Base-by-base conservation (phyloP, 2,888 invertebrate genomes). In the Caenorhabditis parvicauda region DNA sequence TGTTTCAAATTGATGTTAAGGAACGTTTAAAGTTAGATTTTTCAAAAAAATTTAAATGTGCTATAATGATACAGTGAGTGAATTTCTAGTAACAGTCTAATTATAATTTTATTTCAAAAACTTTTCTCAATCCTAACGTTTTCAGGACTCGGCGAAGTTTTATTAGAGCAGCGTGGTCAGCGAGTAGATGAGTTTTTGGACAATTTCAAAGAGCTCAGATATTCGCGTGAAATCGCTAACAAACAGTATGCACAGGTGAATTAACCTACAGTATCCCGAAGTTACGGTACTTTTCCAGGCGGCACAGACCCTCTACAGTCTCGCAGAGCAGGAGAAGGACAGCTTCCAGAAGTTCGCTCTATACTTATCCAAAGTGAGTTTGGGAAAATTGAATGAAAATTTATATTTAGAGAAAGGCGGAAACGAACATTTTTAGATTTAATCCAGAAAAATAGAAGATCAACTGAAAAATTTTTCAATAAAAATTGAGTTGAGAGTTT, bases 121-220 rank as follows among this genome's bases (percentile, higher is more conserved):
- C 5, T 38, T 6, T 38, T 38, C 19, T 5, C 4, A 12, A 38
- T 17, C 12, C 22, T 5, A 43, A 6, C 6, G 22, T 43, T 43
- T 43, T 22, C 17, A 21, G 22, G 22, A 12, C 7, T 27, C 37
- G 52, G 52, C 21, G 63, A 63, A 35, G 41, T 63, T 5, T 42
- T 63, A 0, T 21, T 63, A 14, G 39, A 54, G 42, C 63, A 63
- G 41, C 14, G 21, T 0, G 63, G 63, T 17, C 21, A 35, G 9
- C 48, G 63, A 27, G 63, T 63, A 3, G 63, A 63, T 21, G 45
- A 42, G 1, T 63, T 58, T 48, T 29, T 63, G 42, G 58, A 63
- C 22, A 59, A 55, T 28, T 63, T 58, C 49, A 59, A 59, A 22
- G 63, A 63, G 41, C 44, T 63, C 2, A 47, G 63, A 44, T 63